Conservation (phyloP, 1,140 invertebrate species). For the Phymastichus coffea region DNA sequence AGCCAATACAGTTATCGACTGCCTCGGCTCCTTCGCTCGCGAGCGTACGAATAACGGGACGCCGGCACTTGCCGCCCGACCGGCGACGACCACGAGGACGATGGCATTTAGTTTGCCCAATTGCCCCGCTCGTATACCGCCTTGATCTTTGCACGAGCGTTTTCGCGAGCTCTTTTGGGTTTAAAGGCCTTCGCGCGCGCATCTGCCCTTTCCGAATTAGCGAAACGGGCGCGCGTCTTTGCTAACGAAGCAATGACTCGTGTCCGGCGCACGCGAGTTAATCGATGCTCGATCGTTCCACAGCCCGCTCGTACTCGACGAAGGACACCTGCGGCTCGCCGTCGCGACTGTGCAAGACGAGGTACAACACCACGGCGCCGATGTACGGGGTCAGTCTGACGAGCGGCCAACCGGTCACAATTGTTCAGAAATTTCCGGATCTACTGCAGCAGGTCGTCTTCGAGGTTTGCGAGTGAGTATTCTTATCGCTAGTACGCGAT, state of each 20-base stretch:
- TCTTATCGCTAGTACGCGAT: too few relatives aligned
- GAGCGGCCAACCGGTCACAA: conserved; percentile 87
- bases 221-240: too few relatives aligned
- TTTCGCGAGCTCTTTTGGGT: too few relatives aligned
- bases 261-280: too few relatives aligned
- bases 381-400: conserved; percentile 91
- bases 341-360: conserved; percentile 77
- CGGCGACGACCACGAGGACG: too few relatives aligned
- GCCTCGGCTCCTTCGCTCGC: conserved; percentile 25
- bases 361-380: conserved; percentile 89
- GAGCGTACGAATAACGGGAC: conserved; percentile 26
- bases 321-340: conserved; percentile 66
- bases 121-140: too few relatives aligned
- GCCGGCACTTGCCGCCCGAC: conserved; percentile 48
- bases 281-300: too few relatives aligned
- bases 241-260: too few relatives aligned
- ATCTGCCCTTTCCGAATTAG: too few relatives aligned
- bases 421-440: conserved; percentile 92
- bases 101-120: too few relatives aligned
- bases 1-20: conserved; percentile 55
- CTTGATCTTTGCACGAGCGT: too few relatives aligned
- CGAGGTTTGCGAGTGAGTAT: conserved; percentile 69
- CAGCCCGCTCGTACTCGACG: conserved; percentile 44
- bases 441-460: conserved; percentile 91
- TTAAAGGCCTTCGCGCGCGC: too few relatives aligned